Percentiles rank a stretch among this genome's conserved stretches.
Conservation (phyloP, 37 sponge, comb jelly and placozoan species). For the Hormiphora californensis region DNA sequence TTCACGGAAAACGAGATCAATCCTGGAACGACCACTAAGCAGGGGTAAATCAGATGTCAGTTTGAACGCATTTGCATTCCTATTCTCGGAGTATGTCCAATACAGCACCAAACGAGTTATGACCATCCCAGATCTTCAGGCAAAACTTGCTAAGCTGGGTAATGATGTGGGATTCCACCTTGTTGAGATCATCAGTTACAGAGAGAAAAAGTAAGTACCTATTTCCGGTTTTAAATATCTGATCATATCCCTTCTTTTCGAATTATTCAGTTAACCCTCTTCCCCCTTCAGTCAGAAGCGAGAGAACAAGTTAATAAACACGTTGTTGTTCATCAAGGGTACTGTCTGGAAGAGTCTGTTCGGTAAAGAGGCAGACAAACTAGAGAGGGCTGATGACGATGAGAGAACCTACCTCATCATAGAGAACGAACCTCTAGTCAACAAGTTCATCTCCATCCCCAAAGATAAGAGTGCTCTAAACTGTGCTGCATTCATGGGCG, state of each 20-base stretch:
- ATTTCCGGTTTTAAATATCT: too few species aligned
- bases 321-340: slow-evolving; percentile 83
- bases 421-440: slow-evolving; percentile 92
- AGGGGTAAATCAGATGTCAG: slow-evolving; percentile 65
- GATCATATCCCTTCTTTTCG: too few species aligned
- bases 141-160: slow-evolving; percentile 79
- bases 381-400: slow-evolving; percentile 81
- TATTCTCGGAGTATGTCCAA: slow-evolving; percentile 93
- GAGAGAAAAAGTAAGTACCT: slow-evolving; percentile 72
- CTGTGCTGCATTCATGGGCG: slow-evolving; percentile 91
- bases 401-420: slow-evolving; percentile 86
- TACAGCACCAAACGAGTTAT: slow-evolving; percentile 78
- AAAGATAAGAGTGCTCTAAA: slow-evolving; percentile 85
- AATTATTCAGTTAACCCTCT: too few species aligned
- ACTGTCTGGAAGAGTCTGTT: slow-evolving; percentile 91
- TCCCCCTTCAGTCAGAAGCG: slow-evolving; percentile 58
- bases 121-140: slow-evolving; percentile 77
- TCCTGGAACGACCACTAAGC: slow-evolving; percentile 55
- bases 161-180: slow-evolving; percentile 81
- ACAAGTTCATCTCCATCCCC: slow-evolving; percentile 87
- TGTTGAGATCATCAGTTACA: slow-evolving; percentile 73
- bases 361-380: slow-evolving; percentile 93
- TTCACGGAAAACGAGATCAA: neutral
- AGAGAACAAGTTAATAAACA: slow-evolving; percentile 78
- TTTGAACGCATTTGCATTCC: slow-evolving; percentile 80